Evolutionary conservation across 23 tunicate species (phyloP).

Genomic region (Clavelina lepadiformis): DNA sequence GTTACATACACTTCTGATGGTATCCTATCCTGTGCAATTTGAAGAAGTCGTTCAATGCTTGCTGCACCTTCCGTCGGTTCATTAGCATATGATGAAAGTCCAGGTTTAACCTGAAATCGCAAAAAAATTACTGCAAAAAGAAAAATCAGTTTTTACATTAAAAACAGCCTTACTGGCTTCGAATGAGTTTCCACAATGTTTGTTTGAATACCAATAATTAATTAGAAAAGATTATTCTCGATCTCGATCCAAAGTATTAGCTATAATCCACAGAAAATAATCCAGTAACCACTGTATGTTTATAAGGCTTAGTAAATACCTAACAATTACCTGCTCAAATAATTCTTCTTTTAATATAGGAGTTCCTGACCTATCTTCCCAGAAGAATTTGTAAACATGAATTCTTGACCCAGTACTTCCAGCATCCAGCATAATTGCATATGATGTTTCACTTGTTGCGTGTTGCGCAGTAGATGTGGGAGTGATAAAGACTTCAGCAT

Average conservation of each 20-base stretch:
- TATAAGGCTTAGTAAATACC: too few species aligned
- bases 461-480: too few species aligned
- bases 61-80: conserved; percentile 37
- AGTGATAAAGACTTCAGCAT: too few species aligned
- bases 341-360: conserved; percentile 43
- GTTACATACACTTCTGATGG: conserved; percentile 52
- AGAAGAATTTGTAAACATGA: conserved; percentile 56
- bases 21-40: conserved; percentile 46
- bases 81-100: conserved; percentile 60
- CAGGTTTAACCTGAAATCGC: conserved; percentile 49
- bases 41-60: conserved; percentile 38
- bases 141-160: not conserved
- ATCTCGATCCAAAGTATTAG: too few species aligned
- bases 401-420: conserved; percentile 84
- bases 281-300: too few species aligned
- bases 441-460: conserved; percentile 18
- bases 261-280: too few species aligned
- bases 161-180: too few species aligned
- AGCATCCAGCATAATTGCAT: conserved; percentile 74
- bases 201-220: too few species aligned
- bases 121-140: not conserved
- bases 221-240: too few species aligned
- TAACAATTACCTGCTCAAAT: conserved; percentile 77
- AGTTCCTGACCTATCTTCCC: conserved; percentile 3
- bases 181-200: too few species aligned